Conservation (phyloP, 2,797 vertebrate genomes). For the Yasuhikotakia modesta region DNA sequence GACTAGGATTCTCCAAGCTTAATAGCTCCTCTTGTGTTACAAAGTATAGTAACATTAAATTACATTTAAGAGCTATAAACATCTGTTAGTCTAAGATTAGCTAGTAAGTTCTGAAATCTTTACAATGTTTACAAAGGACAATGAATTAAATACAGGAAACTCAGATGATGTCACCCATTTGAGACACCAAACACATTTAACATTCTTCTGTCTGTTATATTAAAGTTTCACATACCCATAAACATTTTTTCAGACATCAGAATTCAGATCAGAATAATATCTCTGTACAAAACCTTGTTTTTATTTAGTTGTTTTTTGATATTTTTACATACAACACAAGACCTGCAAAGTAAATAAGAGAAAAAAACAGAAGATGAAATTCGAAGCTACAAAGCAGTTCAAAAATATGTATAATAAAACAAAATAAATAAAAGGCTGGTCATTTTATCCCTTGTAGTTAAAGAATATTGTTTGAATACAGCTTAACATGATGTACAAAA, state of each 20-base stretch:
- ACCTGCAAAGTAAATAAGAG: conserved; percentile 72
- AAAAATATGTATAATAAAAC: conserved; percentile 74
- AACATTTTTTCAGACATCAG: conserved; percentile 10
- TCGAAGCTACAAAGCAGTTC: conserved; percentile 79
- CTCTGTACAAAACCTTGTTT: conserved; percentile 81
- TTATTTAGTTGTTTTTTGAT: conserved; percentile 73
- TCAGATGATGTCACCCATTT: no score
- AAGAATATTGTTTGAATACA: conserved; percentile 80
- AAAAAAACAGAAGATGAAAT: conserved; percentile 69
- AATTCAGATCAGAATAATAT: conserved; percentile 56
- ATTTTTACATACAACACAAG: conserved; percentile 75
- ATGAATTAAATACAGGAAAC: no score
- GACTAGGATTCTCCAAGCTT: no score
- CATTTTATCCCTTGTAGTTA: conserved; percentile 77
- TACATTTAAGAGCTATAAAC: no score
- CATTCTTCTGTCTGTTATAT: no score
- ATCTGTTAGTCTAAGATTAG: neutral
- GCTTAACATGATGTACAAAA: conserved; percentile 85
- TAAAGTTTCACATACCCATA: neutral
- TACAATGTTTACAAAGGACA: neutral
- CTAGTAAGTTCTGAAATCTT: no score
- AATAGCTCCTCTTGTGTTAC: no score
- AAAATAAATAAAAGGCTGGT: conserved; percentile 80
- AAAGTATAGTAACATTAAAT: no score
- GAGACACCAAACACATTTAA: no score